These are phyloP conservation scores for Gryon sp. DNA, from an alignment of 1,140 invertebrate genomes.

Conservation along the genomic window DNA sequence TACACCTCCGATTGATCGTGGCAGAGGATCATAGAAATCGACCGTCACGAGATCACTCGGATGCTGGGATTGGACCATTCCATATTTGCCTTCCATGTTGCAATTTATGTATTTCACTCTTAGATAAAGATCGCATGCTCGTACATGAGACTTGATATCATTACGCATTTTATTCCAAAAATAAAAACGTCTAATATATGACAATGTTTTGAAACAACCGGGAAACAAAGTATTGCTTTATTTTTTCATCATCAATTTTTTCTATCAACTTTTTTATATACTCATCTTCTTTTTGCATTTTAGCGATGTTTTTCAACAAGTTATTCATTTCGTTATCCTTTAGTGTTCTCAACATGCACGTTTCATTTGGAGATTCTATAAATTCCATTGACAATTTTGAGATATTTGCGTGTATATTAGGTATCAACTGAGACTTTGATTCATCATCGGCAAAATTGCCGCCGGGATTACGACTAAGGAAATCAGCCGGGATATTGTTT, in stretches of 20 bases:
- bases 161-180: slow-evolving; percentile 3
- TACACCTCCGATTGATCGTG: slow-evolving; percentile 12
- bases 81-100: slow-evolving; percentile 8
- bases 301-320: background rate
- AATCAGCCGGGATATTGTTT: slow-evolving; percentile 16
- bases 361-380: too few relatives aligned
- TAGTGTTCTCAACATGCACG: too few relatives aligned
- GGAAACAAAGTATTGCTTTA: background rate
- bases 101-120: slow-evolving; percentile 4
- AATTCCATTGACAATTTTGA: too few relatives aligned
- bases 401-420: too few relatives aligned
- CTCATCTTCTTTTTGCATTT: background rate
- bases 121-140: slow-evolving; percentile 29
- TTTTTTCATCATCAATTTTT: background rate
- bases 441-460: background rate
- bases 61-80: slow-evolving; percentile 25
- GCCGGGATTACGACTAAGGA: slow-evolving; percentile 16
- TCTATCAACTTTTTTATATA: background rate
- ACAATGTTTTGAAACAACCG: background rate
- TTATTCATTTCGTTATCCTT: too few relatives aligned
- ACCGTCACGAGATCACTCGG: slow-evolving; percentile 64
- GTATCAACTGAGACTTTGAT: background rate
- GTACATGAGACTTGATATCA: background rate
- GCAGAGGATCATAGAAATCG: slow-evolving; percentile 66
- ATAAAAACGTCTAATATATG: background rate